A percentile compares a stretch with the other conserved stretches of the same genome.
phyloP scores from a whole-genome alignment of 2,797 vertebrate species.

The Hemibagrus guttatus region DNA sequence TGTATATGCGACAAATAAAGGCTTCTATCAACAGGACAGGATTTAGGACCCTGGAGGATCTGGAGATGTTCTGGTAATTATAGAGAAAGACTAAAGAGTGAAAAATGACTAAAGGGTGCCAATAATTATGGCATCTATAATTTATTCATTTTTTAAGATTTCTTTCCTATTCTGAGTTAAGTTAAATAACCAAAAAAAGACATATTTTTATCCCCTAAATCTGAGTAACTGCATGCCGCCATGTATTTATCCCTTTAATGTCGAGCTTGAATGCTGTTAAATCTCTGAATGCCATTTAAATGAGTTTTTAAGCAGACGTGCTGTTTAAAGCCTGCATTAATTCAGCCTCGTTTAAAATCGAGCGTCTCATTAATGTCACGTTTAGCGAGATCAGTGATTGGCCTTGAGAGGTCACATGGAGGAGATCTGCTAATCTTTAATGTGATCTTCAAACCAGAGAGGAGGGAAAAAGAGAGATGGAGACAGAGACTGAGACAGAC shows the following conservation, averaged over 20 bases:
- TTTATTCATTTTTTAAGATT: neutral
- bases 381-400: constrained; percentile 45
- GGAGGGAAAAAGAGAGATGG: neutral
- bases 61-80: neutral
- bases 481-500: too few species aligned
- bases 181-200: neutral
- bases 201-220: neutral
- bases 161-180: neutral
- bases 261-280: neutral
- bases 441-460: constrained; percentile 19
- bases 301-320: neutral
- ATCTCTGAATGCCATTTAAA: neutral
- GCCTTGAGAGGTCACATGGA: constrained; percentile 35
- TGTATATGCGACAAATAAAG: too few species aligned
- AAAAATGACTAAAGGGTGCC: neutral
- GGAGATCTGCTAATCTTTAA: constrained; percentile 45
- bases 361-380: constrained; percentile 31
- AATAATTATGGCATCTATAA: neutral
- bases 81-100: neutral
- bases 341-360: constrained; percentile 6
- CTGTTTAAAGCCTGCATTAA: neutral
- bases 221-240: neutral
- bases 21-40: neutral
- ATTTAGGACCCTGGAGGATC: neutral
- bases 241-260: constrained; percentile 9